A percentile compares a stretch with the other conserved stretches of the same genome.
Evolutionary conservation across 2,113 vertebrate genomes (phyloP).

Genomic region (Proteles cristata): DNA sequence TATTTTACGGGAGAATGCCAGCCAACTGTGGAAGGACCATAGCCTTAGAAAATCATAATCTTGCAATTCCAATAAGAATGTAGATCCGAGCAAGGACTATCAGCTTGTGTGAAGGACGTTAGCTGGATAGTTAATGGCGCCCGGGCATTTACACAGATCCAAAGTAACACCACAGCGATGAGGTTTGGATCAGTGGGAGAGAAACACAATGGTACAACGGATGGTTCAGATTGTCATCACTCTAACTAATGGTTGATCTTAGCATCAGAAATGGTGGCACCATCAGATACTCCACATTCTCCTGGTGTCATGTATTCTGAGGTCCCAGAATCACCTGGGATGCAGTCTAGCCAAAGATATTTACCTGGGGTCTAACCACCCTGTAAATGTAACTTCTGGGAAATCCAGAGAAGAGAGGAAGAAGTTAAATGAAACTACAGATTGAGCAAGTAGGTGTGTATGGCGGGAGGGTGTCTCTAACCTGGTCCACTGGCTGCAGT

Average conservation of each 20-base stretch:
- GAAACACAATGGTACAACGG: neutral
- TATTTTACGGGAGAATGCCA: neutral
- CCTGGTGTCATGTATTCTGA: neutral
- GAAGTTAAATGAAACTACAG: neutral
- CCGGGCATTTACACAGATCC: neutral
- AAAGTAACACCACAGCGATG: neutral
- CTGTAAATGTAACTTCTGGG: neutral
- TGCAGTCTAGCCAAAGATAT: neutral
- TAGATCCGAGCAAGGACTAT: neutral
- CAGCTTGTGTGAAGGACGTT: neutral
- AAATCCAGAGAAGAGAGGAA: neutral
- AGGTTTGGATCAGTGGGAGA: neutral
- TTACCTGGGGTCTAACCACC: too few relatives aligned
- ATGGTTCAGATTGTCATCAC: neutral
- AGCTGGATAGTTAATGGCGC: neutral
- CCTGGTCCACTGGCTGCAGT: neutral
- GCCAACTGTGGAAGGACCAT: neutral
- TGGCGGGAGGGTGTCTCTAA: fast-evolving
- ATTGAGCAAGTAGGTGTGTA: neutral
- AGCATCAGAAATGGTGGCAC: neutral
- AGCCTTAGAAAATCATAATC: neutral
- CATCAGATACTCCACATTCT: neutral
- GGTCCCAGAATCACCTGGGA: neutral
- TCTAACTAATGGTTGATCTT: neutral
- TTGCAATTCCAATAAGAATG: neutral